Evolutionary conservation across 2,888 invertebrate genomes (phyloP), one percentile per base, ranked within the genome.

Genomic region (Invenusta paracnida): DNA sequence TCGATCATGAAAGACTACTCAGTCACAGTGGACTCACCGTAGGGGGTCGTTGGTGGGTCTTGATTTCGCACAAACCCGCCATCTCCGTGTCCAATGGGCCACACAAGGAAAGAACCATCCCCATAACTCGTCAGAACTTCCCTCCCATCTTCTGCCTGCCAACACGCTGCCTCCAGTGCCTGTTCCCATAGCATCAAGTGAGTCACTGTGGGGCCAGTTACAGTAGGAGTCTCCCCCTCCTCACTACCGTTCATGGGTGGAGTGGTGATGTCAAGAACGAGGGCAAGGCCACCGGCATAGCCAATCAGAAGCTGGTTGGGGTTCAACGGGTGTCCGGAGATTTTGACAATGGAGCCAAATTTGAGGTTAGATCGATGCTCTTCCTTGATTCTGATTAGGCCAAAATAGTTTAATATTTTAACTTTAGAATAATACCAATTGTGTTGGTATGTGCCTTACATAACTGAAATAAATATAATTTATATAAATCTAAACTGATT

Each of bases 91-190:
- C 73, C 73, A 25, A 73, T 73, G 11, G 73, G 73, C 93, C 93
- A 93, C 17, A 91, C 90, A 85, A 96, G 95, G 92, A 95, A 97
- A 82, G 96, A 96, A 0, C 98, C 98, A 92, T 98, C 98, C 91
- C 97, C 96, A 93, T 98, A 98, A 23, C 97, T 95, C 87, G 96
- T 96, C 86, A 95, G 94, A 93, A 98, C 96, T 88, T 92, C 90
- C 89, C 92, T 90, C 89, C 95, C 95, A 87, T 94, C 93, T n/a
- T n/a, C n/a, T 67, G 93, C 93, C 89, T 94, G 93, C 95, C 96
- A 96, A 90, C 94, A 94, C 85, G 96, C 91, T 88, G 95, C 95
- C 92, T 96, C 96, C 89, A 96, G 92, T 2, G 73, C 17, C 73
- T 73, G 73, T 73, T 73, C 11, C 73, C 73, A 73, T 13, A 23